phyloP scores from a whole-genome alignment of 1,140 invertebrate genomes.

The Aporrectodea caliginosa region DNA sequence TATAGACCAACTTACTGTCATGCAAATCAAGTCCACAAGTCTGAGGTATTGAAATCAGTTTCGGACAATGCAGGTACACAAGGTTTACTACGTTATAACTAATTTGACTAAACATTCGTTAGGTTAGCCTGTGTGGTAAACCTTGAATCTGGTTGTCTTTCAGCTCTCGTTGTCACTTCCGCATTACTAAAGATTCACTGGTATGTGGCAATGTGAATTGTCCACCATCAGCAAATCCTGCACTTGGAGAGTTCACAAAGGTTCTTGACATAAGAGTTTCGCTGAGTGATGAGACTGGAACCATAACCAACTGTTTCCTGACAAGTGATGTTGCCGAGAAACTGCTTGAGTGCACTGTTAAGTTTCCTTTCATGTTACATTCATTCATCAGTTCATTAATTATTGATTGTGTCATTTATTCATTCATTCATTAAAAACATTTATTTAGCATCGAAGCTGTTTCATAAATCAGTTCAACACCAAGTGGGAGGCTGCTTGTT shows the following conservation, averaged over 20 bases:
- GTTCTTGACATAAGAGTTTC: conserved; percentile 7
- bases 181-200: neutral
- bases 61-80: too few species aligned
- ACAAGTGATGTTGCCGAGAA: conserved; percentile 1
- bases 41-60: too few species aligned
- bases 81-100: too few species aligned
- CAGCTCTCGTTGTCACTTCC: conserved; percentile 18
- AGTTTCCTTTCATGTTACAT: neutral
- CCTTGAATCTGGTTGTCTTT: neutral
- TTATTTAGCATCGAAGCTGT: too few species aligned
- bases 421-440: too few species aligned
- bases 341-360: neutral
- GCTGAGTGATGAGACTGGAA: conserved; percentile 8
- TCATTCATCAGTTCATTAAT: too few species aligned
- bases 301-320: neutral
- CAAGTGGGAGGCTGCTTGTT: too few species aligned
- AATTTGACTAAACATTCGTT: too few species aligned
- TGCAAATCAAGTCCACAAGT: too few species aligned
- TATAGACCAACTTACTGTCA: too few species aligned
- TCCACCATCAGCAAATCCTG: neutral
- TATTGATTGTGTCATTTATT: too few species aligned
- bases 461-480: too few species aligned
- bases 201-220: conserved; percentile 4
- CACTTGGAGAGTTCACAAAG: neutral
- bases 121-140: neutral